Conservation (phyloP, 2,113 vertebrate genomes). For the Gobiocypris rarus region DNA sequence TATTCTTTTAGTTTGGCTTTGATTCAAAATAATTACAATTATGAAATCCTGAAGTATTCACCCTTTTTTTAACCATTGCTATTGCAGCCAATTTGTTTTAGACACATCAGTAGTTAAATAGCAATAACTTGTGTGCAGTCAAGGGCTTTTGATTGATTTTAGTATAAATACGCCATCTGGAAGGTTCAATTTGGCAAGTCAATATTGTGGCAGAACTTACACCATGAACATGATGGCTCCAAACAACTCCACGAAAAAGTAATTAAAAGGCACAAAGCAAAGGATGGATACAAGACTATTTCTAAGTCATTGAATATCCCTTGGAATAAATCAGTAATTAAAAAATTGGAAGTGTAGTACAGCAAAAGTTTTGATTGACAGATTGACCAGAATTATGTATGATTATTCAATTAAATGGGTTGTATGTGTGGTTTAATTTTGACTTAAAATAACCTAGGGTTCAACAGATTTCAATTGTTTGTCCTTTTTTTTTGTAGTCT, state of each 20-base stretch:
- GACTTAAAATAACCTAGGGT: not conserved
- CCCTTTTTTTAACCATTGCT: not conserved
- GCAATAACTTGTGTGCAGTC: slow-evolving; percentile 10
- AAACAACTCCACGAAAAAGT: not conserved
- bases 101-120: not conserved
- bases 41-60: not conserved
- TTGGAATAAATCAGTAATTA: not conserved
- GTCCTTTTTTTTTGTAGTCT: not conserved
- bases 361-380: not conserved
- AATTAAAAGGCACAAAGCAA: slow-evolving; percentile 23
- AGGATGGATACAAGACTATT: slow-evolving; percentile 5
- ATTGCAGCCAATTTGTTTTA: not conserved
- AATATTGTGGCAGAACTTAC: slow-evolving; percentile 18
- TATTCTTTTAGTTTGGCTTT: not conserved
- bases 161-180: slow-evolving; percentile 15
- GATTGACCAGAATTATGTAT: not conserved
- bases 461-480: not conserved
- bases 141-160: slow-evolving; percentile 24
- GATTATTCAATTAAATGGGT: not conserved
- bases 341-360: not conserved
- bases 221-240: slow-evolving; percentile 9
- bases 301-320: not conserved
- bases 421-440: not conserved
- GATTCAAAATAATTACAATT: not conserved
- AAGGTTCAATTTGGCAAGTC: slow-evolving; percentile 21